Percentiles rank a stretch among this genome's conserved stretches.
Conservation (phyloP, 2,888 invertebrate genomes). For the Salpingus planirostris region DNA sequence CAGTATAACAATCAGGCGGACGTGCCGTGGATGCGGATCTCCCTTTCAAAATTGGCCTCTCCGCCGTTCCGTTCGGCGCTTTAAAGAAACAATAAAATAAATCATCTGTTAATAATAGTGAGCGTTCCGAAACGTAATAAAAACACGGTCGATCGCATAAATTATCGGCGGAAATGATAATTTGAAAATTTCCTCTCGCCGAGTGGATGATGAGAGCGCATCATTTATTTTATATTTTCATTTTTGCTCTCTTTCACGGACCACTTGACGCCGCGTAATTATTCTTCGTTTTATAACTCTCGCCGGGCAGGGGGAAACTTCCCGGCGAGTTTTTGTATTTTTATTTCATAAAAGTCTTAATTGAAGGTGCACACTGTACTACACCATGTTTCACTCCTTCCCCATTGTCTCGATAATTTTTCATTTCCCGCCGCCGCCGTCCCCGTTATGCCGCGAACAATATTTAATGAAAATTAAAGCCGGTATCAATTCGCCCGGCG, state of each 20-base stretch:
- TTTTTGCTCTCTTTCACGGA: conserved; percentile 40
- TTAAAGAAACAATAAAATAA: conserved; percentile 29
- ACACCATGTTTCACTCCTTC: conserved; percentile 37
- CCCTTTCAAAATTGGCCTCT: conserved; percentile 21
- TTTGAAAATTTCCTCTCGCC: conserved; percentile 27
- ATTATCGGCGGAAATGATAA: conserved; percentile 33
- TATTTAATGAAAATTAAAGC: conserved; percentile 41
- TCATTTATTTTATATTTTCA: conserved; percentile 42
- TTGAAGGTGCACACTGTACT: conserved; percentile 41
- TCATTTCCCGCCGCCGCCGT: conserved; percentile 32
- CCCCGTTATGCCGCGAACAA: conserved; percentile 23
- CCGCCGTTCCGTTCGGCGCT: no score
- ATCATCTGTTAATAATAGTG: conserved; percentile 36
- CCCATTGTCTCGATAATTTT: conserved; percentile 40
- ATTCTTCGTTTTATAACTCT: conserved; percentile 33
- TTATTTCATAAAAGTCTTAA: conserved; percentile 31
- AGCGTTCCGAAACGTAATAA: conserved; percentile 28
- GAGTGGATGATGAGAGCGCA: conserved; percentile 32
- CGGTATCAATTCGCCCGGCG: conserved; percentile 30
- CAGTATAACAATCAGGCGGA: conserved; percentile 8
- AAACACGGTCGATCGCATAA: conserved; percentile 37
- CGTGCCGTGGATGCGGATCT: conserved; percentile 7
- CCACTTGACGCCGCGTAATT: conserved; percentile 40
- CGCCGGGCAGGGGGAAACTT: no score
- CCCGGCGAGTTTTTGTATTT: conserved; percentile 24